Evolutionary conservation across 2,113 vertebrate species (phyloP), one percentile per base, ranked within the genome.

Genomic region (Zosterops lateralis): DNA sequence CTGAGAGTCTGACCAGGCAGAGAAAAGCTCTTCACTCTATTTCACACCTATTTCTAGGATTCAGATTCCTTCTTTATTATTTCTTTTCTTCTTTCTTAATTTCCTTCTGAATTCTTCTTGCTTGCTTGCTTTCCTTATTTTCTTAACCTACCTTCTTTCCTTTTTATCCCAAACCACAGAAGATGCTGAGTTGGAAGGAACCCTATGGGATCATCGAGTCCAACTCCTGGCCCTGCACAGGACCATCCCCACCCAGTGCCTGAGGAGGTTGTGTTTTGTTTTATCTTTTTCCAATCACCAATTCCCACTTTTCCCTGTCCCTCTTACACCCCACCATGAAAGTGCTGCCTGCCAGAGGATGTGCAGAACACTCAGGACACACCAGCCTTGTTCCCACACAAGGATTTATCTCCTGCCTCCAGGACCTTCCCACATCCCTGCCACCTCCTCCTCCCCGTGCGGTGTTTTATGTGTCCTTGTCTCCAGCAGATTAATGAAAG

Each of bases 401-500:
- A 42, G 64, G 54, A 53, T 80, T 86, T 80, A 22, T 38, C 31
- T 22, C 10, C 62, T 81, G 57, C n/a, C 26, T 85, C 64, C 72
- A 47, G 44, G 36, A 38, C 10, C 47, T 70, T 26, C 47, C 28
- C 7, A 1, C 57, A 51, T 38, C 7, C 7, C 58, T 70, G 54
- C 50, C 48, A 18, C 29, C 67, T 47, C 56, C 67, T 47, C 56
- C 68, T 57, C 21, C 36, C n/a, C 4, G 1, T 28, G 58, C 31
- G 36, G 20, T 79, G 53, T 17, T 95, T 93, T 89, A 80, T 80
- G 60, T 51, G 75, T n/a, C 83, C 90, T 87, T 90, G 90, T 90
- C 84, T 50, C 53, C 25, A 54, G 36, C 66, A 87, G 84, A 94
- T 92, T 92, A 58, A 96, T 95, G 92, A 61, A 77, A 82, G 40